Evolutionary conservation across 2,113 vertebrate genomes (phyloP).

Genomic region (Ancistrus triradiatus): DNA sequence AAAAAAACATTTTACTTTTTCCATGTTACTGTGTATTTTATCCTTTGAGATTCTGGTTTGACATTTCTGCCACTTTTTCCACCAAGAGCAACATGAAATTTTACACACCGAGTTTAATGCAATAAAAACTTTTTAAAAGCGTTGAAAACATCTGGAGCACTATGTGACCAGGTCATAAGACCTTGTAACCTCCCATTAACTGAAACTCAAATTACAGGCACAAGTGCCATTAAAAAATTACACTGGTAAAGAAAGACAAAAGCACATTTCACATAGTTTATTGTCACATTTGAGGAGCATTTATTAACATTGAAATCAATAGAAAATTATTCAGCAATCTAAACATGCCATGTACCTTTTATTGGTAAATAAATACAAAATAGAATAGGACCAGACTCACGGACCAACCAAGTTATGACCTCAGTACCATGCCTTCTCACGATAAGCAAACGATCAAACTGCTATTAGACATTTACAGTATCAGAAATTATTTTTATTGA

Average conservation of each 20-base stretch:
- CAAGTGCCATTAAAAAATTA: conserved; percentile 69
- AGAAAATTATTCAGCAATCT: conserved; percentile 71
- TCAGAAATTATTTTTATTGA: background rate
- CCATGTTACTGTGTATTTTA: no score
- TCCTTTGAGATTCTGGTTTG: no score
- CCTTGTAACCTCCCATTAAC: background rate
- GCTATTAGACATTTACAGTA: conserved; percentile 4
- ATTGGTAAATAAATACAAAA: conserved; percentile 43
- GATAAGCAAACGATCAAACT: background rate
- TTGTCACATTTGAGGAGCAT: conserved; percentile 93
- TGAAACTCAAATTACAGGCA: conserved; percentile 33
- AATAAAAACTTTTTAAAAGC: no score
- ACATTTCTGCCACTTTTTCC: no score
- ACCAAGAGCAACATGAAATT: no score
- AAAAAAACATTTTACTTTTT: background rate
- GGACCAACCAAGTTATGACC: background rate
- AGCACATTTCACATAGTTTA: conserved; percentile 99
- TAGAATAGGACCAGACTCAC: conserved; percentile 4
- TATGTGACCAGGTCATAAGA: conserved; percentile 2
- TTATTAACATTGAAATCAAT: conserved; percentile 86
- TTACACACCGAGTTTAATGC: no score
- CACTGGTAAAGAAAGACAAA: conserved; percentile 98
- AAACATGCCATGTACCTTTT: conserved; percentile 50
- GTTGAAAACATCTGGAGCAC: conserved; percentile 4
- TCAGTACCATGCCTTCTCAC: background rate